Base-by-base conservation (phyloP, 2,888 invertebrate species). In the Polietes domitor region DNA sequence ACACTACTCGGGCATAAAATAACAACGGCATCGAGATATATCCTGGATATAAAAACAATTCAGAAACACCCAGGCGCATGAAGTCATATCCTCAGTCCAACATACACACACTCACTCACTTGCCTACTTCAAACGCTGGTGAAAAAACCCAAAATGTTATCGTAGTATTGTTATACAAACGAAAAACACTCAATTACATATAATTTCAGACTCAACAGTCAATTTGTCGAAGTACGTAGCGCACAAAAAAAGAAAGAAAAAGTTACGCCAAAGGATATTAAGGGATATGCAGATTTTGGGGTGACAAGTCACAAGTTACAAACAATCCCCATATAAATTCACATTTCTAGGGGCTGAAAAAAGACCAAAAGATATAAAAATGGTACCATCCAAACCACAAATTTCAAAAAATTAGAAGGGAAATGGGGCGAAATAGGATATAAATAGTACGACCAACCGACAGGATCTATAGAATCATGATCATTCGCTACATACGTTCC, bases 141-240 rank as follows among this genome's bases (percentile, higher is more conserved):
- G n/a, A n/a, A 78, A 80, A 63, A 43, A 58, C 68, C 24, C 24
- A 43, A 68, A 68, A 68, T 68, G 26, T 26, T 61, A 68, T 41
- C 37, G 61, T 84, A 65, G 74, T 47, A 78, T 78, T 81, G 81
- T 80, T 63, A 68, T 43, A 77, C 76, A 79, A 84, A 84, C 61
- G 78, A 81, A 81, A 81, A 79, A 84, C 81, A 84, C 84, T 84
- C 84, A 84, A 84, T 84, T 84, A 84, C 84, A 81, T 81, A 76
- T 81, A 81, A 81, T 81, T 79, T 84, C 80, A 79, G 81, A 78
- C 76, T 84, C 78, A 84, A 81, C 81, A 84, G 84, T 84, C 81
- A 84, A 84, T 84, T 84, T 84, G 84, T 81, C 78, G 72, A 73
- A 79, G 37, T 65, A 65, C 55, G 9, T n/a, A 72, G 32, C 19